These are phyloP conservation scores for Alces alces DNA, from an alignment of 2,113 vertebrate species.

Conservation along the genomic window DNA sequence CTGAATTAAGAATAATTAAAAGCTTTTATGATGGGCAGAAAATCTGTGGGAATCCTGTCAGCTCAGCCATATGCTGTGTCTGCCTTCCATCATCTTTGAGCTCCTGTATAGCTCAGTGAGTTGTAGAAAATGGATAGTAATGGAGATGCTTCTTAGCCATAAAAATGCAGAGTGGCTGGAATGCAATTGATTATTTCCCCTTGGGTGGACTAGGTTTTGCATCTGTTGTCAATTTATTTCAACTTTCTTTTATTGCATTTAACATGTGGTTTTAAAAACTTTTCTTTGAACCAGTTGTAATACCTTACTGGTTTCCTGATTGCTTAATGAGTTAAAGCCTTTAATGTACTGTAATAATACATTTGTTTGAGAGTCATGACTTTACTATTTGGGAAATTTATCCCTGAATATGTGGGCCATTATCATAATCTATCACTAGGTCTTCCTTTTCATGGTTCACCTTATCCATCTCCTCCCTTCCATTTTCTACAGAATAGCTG, in stretches of 20 bases:
- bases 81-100: neutral
- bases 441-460: neutral
- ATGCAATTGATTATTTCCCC: neutral
- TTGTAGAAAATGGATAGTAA: neutral
- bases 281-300: neutral
- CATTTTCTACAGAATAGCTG: neutral
- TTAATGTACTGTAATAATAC: neutral
- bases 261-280: neutral
- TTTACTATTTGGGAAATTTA: neutral
- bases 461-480: neutral
- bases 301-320: neutral
- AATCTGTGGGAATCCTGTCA: neutral
- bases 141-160: neutral
- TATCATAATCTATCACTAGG: neutral
- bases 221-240: neutral
- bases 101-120: neutral
- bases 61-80: neutral
- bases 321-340: constrained; percentile 7
- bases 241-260: neutral
- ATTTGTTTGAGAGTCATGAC: neutral
- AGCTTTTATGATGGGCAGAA: neutral
- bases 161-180: neutral
- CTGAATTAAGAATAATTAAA: neutral
- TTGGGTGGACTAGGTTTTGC: neutral
- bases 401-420: neutral